Base-by-base conservation (phyloP, 1,140 invertebrate species). In the Philotrypesis tridentata region DNA sequence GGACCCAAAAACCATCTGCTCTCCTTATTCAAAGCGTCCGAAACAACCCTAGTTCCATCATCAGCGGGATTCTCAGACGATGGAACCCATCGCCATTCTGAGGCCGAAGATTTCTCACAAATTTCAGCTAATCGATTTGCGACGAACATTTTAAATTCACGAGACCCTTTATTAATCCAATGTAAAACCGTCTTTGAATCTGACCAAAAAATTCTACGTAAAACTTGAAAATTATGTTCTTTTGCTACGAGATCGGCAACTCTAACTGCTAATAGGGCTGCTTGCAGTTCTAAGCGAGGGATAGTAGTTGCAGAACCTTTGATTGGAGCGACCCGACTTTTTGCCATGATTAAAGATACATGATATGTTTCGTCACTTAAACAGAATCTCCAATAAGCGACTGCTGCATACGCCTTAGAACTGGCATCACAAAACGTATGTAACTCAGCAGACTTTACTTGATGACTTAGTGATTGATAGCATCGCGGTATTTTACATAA, bases 351-450 rank as follows among this genome's bases (percentile, higher is more conserved):
- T 31, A 75, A 61, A 8, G 23, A 8, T 0, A 37, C 29, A 14
- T 65, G 74, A 17, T 23, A n/a, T 4, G 17, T 9, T 7, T 4
- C 23, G n/a, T 37, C 23, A 0, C 5, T 9, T 33, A 12, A 12
- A 23, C 8, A 9, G 2, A 76, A n/a, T 23, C 74, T 29, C 33
- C 43, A 76, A 17, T 76, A 76, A 12, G 40, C 29, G 25, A 40
- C 55, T 0, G 60, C 74, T n/a, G n/a, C n/a, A n/a, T n/a, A n/a
- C n/a, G n/a, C n/a, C n/a, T n/a, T n/a, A n/a, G n/a, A n/a, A n/a
- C 71, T 73, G 8, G 71, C 71, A 40, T 73, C 71, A 17, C 71
- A 73, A 27, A 73, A 73, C 4, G 23, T 43, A 33, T 75, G 73
- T 61, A 75, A n/a, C n/a, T 77, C 21, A 9, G 75, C 61, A 25